These are phyloP conservation scores for Ceratosolen solmsi DNA, from an alignment of 1,140 invertebrate genomes.

Conservation along the genomic window DNA sequence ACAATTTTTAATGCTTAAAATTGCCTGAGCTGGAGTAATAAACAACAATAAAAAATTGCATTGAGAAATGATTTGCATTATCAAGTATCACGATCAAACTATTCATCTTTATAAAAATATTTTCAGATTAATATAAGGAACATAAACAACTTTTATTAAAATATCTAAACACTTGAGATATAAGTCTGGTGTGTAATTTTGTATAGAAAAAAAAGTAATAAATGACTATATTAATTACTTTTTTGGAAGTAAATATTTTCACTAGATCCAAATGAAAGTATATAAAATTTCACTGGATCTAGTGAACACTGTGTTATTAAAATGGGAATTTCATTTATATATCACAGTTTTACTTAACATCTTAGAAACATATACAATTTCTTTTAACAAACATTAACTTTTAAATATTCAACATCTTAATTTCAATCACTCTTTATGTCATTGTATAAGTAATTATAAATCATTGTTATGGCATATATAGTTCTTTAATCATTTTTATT, in stretches of 20 bases:
- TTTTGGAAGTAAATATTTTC: slow-evolving; percentile 32
- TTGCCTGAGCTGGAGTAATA: slow-evolving; percentile 24
- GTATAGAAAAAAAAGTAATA: slow-evolving; percentile 46
- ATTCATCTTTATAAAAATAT: slow-evolving; percentile 16
- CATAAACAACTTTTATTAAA: slow-evolving; percentile 26
- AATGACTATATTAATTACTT: slow-evolving; percentile 31
- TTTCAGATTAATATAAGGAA: slow-evolving; percentile 17
- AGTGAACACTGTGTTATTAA: neutral
- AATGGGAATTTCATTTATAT: neutral
- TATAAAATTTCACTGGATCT: slow-evolving; percentile 6
- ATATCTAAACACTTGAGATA: slow-evolving; percentile 30
- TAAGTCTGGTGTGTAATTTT: slow-evolving; percentile 40
- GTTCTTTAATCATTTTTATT: slow-evolving; percentile 10
- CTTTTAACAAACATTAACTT: neutral
- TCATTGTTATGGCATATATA: neutral
- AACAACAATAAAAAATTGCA: neutral
- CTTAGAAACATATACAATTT: neutral
- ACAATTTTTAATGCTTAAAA: slow-evolving; percentile 32
- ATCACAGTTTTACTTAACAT: slow-evolving; percentile 17
- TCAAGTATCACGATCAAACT: slow-evolving; percentile 4
- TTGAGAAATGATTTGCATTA: slow-evolving; percentile 11
- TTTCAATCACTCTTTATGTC: slow-evolving; percentile 1
- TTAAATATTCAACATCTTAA: neutral
- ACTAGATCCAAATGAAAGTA: slow-evolving; percentile 11
- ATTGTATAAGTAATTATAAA: slow-evolving; percentile 4